Evolutionary conservation across 2,113 vertebrate species (phyloP), one percentile per base, ranked within the genome.

Genomic region (Martes martes): DNA sequence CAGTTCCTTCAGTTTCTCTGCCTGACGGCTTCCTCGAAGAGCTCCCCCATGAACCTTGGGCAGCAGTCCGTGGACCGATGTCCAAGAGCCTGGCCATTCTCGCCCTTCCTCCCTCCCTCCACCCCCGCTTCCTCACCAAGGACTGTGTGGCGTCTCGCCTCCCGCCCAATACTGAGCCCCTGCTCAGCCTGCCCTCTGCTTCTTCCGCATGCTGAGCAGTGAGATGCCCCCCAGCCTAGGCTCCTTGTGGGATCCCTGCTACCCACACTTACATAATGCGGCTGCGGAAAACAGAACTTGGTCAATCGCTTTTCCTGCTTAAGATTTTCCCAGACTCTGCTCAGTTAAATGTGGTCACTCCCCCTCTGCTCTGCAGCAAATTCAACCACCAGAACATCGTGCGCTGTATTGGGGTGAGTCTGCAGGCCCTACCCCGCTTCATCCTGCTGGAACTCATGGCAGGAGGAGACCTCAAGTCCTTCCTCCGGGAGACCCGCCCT

Each of bases 381-480:
- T 99, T 99, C 99, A 99, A 99, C 98, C 99, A 99, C 98, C 99
- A 99, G 99, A 99, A 99, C 98, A 99, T 99, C 0, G 99, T 99
- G 95, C 99, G 99, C 28, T 99, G 99, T 7, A 99, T 99, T 0
- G 99, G 99, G 6, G 99, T 99, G 97, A 99, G 99, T 92, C 98
- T 99, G 94, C 99, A 99, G 97, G 99, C 99, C 3, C 98, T 99
- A 98, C 99, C 99, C 57, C 99, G 99, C 50, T 99, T 99, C 96
- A 99, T 99, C 98, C 99, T 99, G 96, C 98, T 99, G 95, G 99
- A 99, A 97, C 99, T 99, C 67, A 99, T 99, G 99, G 98, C 99
- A 1, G 99, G 99, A 47, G 99, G 99, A 94, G 99, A 99, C 98
- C 99, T 99, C 91, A 99, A 99, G 97, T 99, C 99, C 0, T 99